Conservation (phyloP, 2,888 invertebrate genomes). For the Aquatica leii region DNA sequence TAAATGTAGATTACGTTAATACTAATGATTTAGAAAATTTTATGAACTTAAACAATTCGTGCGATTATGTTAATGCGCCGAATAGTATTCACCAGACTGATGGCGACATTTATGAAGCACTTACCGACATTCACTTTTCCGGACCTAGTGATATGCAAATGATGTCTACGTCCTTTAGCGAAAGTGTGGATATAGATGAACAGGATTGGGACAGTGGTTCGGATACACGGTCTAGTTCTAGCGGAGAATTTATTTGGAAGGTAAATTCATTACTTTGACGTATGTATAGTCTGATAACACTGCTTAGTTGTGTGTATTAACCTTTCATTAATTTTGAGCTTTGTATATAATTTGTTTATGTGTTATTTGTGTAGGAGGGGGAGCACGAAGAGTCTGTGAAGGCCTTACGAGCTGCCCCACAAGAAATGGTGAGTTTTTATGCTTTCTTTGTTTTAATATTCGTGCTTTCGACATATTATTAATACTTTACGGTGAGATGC, state of each 20-base stretch:
- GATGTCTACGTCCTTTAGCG: constrained; percentile 63
- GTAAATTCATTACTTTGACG: constrained; percentile 64
- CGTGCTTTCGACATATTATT: too few relatives aligned
- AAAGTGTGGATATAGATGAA: constrained; percentile 63
- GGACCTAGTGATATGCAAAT: constrained; percentile 57
- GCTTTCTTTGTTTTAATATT: background rate
- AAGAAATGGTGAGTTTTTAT: constrained; percentile 55
- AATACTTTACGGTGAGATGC: too few relatives aligned
- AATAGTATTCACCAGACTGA: constrained; percentile 25
- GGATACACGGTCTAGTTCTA: constrained; percentile 75
- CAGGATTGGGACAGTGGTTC: constrained; percentile 78
- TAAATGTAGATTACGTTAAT: constrained; percentile 20
- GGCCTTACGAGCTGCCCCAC: constrained; percentile 59
- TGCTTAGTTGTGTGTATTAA: too few relatives aligned
- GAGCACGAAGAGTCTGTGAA: constrained; percentile 61
- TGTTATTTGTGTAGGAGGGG: constrained; percentile 56
- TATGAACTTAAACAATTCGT: constrained; percentile 1
- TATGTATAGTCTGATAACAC: constrained; percentile 11
- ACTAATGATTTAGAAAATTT: background rate
- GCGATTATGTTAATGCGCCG: constrained; percentile 26
- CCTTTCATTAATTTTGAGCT: too few relatives aligned
- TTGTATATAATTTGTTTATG: constrained; percentile 23
- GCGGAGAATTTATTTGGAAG: constrained; percentile 84
- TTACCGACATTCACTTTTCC: constrained; percentile 59
- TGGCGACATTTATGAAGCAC: constrained; percentile 51